Evolutionary conservation across 2,113 vertebrate species (phyloP), one percentile per base, ranked within the genome.

Genomic region (Bufo bufo): DNA sequence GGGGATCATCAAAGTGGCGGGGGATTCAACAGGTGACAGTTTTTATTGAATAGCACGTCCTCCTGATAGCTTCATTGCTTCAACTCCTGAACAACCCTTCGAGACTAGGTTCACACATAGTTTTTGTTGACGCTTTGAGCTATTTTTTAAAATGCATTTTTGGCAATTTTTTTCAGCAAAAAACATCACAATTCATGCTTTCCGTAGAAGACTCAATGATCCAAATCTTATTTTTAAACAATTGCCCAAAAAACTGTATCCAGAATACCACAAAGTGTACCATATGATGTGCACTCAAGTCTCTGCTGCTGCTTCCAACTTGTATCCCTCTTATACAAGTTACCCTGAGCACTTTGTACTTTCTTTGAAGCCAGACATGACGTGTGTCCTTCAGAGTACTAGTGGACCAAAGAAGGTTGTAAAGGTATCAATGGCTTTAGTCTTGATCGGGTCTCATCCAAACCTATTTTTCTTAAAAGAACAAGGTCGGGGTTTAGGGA

Each of bases 211-310:
- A 82, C 91, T 96, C 17, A 96, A 96, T 0, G 96, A 99, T 89
- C 93, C 96, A 54, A 95, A 95, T 88, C 95, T 99, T 17, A 99
- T 99, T 92, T 99, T 99, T 93, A 97, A 98, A 90, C 98, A 99
- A 94, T 92, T 99, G 87, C 98, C 98, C 54, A 96, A 97, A 94
- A 98, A 96, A 86, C 93, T 99, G 90, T 99, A 99, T 90, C 98
- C 98, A 72, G 98, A 99, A 91, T 99, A 99, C 91, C 98, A 99
- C 92, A 99, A 97, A 87, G 97, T 99, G 85, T 99, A 99, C 91
- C 96, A 97, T 90, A 97, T 99, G 97, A 99, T 99, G 98, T 97
- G 96, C 90, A 97, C 97, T 90, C 96, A 97, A 90, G 93, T 95
- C 59, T 93, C 95, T 90, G 89, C 92, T 4, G 23, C 84, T 72